These are phyloP conservation scores for Cerceris ruficornis DNA, from an alignment of 2,888 invertebrate genomes.

Conservation along the genomic window DNA sequence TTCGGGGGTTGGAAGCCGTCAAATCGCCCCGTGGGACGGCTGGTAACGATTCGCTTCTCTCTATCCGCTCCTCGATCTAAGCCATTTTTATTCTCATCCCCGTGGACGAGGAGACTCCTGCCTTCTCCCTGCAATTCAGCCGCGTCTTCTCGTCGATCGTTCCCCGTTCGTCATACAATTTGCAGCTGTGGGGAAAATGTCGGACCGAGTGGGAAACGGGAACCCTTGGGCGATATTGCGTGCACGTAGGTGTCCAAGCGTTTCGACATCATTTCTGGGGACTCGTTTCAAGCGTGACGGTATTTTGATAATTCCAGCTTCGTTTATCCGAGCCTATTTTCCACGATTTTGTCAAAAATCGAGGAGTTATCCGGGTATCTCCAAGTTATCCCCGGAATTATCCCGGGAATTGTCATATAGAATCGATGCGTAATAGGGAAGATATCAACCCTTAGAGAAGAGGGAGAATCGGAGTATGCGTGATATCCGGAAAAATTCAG, in stretches of 20 bases:
- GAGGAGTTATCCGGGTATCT: too few species aligned
- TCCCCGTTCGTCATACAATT: constrained; percentile 62
- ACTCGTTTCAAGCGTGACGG: not conserved
- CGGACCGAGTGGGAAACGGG: constrained; percentile 21
- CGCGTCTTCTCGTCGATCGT: constrained; percentile 59
- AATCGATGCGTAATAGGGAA: too few species aligned
- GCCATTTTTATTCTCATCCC: constrained; percentile 66
- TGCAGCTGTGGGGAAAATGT: constrained; percentile 41
- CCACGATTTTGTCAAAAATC: too few species aligned
- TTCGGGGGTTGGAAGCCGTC: constrained; percentile 55
- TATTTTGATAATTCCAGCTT: not conserved
- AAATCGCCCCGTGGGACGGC: constrained; percentile 66
- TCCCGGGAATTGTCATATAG: too few species aligned
- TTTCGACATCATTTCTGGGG: too few species aligned
- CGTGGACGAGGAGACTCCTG: constrained; percentile 10
- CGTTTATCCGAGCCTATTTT: too few species aligned
- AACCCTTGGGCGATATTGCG: constrained; percentile 4
- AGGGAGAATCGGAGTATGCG: too few species aligned
- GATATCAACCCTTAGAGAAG: too few species aligned
- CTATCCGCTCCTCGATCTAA: constrained; percentile 61
- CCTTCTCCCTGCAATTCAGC: constrained; percentile 52
- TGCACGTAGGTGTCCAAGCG: constrained; percentile 11
- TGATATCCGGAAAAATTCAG: too few species aligned
- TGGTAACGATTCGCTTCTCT: constrained; percentile 62
- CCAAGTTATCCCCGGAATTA: too few species aligned